Evolutionary conservation across 2,797 vertebrate species (phyloP).

Genomic region (Sus cebifrons): DNA sequence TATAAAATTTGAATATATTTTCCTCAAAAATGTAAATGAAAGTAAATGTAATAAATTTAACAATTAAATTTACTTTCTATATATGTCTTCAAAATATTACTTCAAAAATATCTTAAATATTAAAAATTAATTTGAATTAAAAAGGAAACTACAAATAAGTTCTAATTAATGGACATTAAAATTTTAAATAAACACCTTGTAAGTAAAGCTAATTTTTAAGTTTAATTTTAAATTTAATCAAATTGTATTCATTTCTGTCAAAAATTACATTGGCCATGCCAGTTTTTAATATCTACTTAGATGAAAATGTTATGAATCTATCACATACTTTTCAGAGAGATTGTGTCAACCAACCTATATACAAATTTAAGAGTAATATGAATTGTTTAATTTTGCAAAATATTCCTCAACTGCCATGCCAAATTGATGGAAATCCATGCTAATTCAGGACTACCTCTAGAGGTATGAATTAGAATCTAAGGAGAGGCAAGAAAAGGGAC

Average conservation of each 20-base stretch:
- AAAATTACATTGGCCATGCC: constrained; percentile 2
- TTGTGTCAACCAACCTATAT: background rate
- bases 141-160: constrained; percentile 15
- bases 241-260: background rate
- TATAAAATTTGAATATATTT: constrained; percentile 37
- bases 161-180: constrained; percentile 10
- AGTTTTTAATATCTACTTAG: background rate
- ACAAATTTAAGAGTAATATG: constrained; percentile 45
- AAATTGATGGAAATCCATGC: background rate
- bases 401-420: background rate
- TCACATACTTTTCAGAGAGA: background rate
- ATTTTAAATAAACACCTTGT: constrained; percentile 60
- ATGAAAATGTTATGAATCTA: constrained; percentile 35
- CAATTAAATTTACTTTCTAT: constrained; percentile 52
- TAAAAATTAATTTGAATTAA: constrained; percentile 46
- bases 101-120: constrained; percentile 57
- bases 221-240: constrained; percentile 31
- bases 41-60: constrained; percentile 22
- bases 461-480: constrained; percentile 3
- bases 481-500: background rate
- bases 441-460: background rate
- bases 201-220: constrained; percentile 36
- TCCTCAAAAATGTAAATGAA: constrained; percentile 61
- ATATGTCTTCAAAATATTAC: constrained; percentile 28
- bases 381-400: constrained; percentile 30